Conservation (phyloP, 2,113 vertebrate genomes). For the Rissa tridactyla region DNA sequence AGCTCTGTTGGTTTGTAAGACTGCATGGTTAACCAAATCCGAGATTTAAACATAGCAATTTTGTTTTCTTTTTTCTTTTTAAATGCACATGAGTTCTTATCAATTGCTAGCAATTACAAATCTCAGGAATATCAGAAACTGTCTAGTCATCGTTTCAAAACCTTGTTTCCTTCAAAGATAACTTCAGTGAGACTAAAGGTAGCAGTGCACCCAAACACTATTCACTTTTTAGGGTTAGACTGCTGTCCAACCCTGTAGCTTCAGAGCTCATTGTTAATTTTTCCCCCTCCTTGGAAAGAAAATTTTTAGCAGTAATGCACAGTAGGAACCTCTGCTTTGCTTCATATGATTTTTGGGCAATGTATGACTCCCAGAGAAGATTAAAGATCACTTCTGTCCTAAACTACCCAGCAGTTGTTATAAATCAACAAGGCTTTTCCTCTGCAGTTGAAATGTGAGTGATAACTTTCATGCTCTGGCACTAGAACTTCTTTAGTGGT, state of each 20-base stretch:
- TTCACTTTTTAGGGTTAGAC: not conserved
- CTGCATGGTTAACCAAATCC: not conserved
- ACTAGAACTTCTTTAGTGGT: not conserved
- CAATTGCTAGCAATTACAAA: not conserved
- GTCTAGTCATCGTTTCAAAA: not conserved
- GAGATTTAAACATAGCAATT: not conserved
- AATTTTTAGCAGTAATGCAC: not conserved
- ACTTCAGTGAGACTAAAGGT: accelerated
- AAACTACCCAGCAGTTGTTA: not conserved
- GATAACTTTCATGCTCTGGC: not conserved
- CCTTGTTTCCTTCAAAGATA: not conserved
- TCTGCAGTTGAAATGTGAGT: not conserved
- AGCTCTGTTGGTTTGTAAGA: not conserved
- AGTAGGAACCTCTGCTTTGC: not conserved
- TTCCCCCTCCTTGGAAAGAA: accelerated
- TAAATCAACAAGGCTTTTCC: not conserved
- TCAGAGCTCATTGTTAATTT: not conserved
- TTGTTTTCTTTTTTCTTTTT: not conserved
- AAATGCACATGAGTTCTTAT: not conserved
- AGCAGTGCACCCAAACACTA: not conserved
- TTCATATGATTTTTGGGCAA: not conserved
- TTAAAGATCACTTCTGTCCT: not conserved
- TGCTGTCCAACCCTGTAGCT: not conserved
- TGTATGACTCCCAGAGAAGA: not conserved
- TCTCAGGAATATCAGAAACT: not conserved